Conservation (phyloP, 2,113 vertebrate species). For the Myotis lucifugus region DNA sequence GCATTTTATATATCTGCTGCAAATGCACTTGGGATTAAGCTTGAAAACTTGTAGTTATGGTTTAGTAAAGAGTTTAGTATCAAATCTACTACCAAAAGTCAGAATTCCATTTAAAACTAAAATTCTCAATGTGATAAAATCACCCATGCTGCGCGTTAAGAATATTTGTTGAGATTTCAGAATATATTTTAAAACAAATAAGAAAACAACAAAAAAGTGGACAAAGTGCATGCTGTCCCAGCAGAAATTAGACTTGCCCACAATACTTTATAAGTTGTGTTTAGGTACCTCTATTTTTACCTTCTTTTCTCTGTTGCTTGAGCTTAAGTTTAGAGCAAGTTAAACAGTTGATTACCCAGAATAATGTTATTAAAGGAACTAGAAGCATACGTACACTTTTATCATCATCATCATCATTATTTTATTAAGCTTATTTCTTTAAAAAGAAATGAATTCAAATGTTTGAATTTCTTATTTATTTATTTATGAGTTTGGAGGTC, state of each 20-base stretch:
- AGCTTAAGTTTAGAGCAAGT: not conserved
- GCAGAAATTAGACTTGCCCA: not conserved
- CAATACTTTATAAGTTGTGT: not conserved
- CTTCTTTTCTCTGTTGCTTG: not conserved
- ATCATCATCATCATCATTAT: not conserved
- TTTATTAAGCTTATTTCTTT: not conserved
- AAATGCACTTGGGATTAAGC: not conserved
- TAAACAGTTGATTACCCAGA: not conserved
- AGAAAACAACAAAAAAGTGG: not conserved
- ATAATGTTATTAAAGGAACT: slow-evolving; percentile 13
- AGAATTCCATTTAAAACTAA: slow-evolving; percentile 23
- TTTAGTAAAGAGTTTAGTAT: not conserved
- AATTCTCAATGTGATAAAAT: not conserved
- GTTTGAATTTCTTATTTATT: not conserved
- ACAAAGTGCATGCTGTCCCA: not conserved
- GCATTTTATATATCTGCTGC: not conserved
- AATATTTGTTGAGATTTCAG: slow-evolving; percentile 21
- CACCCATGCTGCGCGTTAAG: not conserved
- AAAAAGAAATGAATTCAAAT: not conserved
- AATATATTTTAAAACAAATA: not conserved
- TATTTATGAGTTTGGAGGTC: not conserved
- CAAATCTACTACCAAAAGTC: not conserved
- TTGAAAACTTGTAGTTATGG: not conserved
- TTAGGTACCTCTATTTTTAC: not conserved
- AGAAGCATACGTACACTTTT: not conserved